phyloP scores from a whole-genome alignment of 2,797 vertebrate species.

The Hemitrygon akajei region DNA sequence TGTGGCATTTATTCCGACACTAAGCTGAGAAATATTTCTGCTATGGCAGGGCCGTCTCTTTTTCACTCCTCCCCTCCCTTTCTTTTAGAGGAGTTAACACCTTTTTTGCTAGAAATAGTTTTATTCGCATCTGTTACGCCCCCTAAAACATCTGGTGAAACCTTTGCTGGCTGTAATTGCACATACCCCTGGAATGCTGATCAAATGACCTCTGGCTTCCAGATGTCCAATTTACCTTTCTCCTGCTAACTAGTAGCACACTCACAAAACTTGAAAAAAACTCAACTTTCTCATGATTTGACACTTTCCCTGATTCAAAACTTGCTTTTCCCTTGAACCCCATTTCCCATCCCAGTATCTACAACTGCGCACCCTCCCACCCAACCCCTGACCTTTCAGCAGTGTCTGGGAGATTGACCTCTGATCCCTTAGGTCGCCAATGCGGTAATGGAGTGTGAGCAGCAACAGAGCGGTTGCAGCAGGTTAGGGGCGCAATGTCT shows the following conservation, averaged over 20 bases:
- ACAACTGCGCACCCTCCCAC: no score
- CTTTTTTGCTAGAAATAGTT: not conserved
- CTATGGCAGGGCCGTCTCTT: no score
- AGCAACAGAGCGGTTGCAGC: not conserved
- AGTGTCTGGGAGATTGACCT: not conserved
- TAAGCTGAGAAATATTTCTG: no score
- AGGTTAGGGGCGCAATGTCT: not conserved
- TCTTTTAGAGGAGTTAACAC: not conserved
- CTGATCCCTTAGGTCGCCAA: not conserved
- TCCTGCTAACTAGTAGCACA: not conserved
- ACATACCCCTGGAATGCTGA: not conserved
- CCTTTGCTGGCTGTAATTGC: not conserved
- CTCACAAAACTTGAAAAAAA: not conserved
- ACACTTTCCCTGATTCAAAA: no score
- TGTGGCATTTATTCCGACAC: no score
- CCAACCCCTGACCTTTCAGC: no score
- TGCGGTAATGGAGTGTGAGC: not conserved
- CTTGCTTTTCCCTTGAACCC: no score
- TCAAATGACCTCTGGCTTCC: not conserved
- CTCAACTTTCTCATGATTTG: not conserved
- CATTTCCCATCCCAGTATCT: no score
- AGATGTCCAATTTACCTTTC: not conserved
- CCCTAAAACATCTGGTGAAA: not conserved
- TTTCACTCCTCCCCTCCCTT: no score
- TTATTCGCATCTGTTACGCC: no score